A percentile compares a stretch with the other conserved stretches of the same genome.
Evolutionary conservation across 2,113 vertebrate genomes (phyloP).

Genomic region (Corvus moneduloides): DNA sequence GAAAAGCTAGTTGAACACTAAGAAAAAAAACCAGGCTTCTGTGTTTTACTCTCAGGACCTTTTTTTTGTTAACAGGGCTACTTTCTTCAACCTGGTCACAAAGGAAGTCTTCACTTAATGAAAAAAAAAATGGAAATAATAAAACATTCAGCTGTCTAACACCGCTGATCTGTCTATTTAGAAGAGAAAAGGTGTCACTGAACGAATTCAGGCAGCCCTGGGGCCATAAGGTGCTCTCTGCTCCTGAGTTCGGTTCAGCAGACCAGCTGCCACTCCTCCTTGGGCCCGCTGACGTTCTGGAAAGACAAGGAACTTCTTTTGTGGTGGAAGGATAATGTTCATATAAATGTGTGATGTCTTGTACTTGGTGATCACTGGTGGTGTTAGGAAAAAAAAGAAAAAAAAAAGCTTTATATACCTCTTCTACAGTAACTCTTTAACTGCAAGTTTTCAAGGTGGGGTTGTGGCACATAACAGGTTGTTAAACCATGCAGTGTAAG

Average conservation of each 20-base stretch:
- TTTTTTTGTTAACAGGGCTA: constrained; percentile 75
- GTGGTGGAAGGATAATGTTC: constrained; percentile 57
- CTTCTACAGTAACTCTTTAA: constrained; percentile 75
- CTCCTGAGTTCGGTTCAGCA: neutral
- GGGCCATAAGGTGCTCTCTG: neutral
- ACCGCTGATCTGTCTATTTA: constrained; percentile 6
- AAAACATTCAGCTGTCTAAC: constrained; percentile 47
- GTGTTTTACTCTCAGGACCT: constrained; percentile 81
- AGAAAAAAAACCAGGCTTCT: constrained; percentile 65
- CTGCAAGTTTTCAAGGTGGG: constrained; percentile 71
- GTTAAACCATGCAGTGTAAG: constrained; percentile 74
- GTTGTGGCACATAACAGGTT: constrained; percentile 70
- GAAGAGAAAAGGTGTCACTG: constrained; percentile 5
- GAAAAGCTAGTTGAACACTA: constrained; percentile 71
- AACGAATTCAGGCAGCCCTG: constrained; percentile 17
- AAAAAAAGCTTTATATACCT: constrained; percentile 83
- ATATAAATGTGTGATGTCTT: constrained; percentile 63
- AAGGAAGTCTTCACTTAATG: constrained; percentile 55
- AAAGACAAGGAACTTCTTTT: neutral
- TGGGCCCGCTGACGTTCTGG: constrained; percentile 1
- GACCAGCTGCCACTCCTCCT: constrained; percentile 23
- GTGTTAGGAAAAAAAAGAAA: constrained; percentile 21
- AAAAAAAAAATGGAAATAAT: neutral
- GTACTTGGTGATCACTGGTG: constrained; percentile 67
- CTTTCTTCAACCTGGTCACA: constrained; percentile 69